Percentiles rank a stretch among this genome's conserved stretches.
phyloP scores from a whole-genome alignment of 2,113 vertebrate species.

The Pituophis catenifer region DNA sequence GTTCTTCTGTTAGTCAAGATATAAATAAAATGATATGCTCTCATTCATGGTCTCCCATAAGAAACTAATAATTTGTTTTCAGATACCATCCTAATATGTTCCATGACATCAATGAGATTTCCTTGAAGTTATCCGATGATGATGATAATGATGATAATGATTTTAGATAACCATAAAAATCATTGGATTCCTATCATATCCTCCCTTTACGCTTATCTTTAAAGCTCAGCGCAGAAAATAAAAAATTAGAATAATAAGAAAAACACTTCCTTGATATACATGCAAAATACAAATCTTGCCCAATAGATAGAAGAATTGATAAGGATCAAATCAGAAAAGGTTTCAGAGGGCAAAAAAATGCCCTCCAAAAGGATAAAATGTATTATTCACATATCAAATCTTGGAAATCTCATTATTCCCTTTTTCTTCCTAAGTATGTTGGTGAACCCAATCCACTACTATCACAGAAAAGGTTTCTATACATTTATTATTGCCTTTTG shows the following conservation, averaged over 20 bases:
- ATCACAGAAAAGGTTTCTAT: not conserved
- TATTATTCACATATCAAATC: not conserved
- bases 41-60: not conserved
- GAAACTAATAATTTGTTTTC: not conserved
- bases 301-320: not conserved
- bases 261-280: not conserved
- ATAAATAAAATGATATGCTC: not conserved
- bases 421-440: slow-evolving; percentile 29
- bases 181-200: not conserved
- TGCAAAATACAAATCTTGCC: not conserved
- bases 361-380: slow-evolving; percentile 7
- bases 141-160: not conserved
- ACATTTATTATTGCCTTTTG: slow-evolving; percentile 36
- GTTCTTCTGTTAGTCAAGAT: not conserved
- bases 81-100: not conserved
- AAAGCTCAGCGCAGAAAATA: not conserved
- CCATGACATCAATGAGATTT: not conserved
- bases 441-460: slow-evolving; percentile 17
- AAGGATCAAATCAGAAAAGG: slow-evolving; percentile 7
- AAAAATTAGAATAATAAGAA: not conserved
- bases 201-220: not conserved
- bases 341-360: slow-evolving; percentile 26
- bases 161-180: not conserved
- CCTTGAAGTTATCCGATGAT: not conserved
- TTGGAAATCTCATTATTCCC: slow-evolving; percentile 4